A percentile compares a stretch with the other conserved stretches of the same genome.
phyloP scores from a whole-genome alignment of 1,140 invertebrate genomes.

The Euwallacea similis region DNA sequence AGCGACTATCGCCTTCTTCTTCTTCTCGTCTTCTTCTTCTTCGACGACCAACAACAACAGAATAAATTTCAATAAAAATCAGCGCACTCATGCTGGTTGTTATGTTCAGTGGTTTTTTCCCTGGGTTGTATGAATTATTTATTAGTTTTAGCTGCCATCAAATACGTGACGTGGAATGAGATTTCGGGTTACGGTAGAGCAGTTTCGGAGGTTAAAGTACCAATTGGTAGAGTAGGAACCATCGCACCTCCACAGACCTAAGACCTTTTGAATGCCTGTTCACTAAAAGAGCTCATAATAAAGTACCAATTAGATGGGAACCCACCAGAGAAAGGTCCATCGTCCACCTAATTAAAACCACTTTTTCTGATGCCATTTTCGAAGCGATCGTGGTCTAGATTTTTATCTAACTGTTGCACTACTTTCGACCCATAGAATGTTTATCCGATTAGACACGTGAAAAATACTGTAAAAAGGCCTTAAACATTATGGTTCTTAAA shows the following conservation, averaged over 20 bases:
- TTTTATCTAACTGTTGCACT: slow-evolving; percentile 5
- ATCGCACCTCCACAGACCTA: no score
- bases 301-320: neutral
- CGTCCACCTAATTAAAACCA: neutral
- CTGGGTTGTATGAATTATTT: neutral
- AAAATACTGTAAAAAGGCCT: neutral
- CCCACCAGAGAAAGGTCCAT: neutral
- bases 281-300: no score
- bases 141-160: neutral
- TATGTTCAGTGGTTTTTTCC: neutral
- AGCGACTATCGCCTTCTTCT: no score
- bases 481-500: neutral
- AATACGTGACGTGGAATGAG: neutral
- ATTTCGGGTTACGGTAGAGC: no score
- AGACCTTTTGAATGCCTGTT: no score
- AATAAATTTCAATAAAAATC: slow-evolving; percentile 3
- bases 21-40: neutral
- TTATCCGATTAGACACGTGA: neutral
- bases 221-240: no score
- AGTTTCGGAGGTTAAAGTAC: no score
- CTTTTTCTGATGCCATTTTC: slow-evolving; percentile 1
- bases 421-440: slow-evolving; percentile 2
- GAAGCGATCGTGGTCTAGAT: slow-evolving; percentile 1
- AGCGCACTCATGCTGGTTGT: neutral
- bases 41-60: neutral